Evolutionary conservation across 1,140 invertebrate species (phyloP).

Genomic region (Ceratosolen fusciceps): DNA sequence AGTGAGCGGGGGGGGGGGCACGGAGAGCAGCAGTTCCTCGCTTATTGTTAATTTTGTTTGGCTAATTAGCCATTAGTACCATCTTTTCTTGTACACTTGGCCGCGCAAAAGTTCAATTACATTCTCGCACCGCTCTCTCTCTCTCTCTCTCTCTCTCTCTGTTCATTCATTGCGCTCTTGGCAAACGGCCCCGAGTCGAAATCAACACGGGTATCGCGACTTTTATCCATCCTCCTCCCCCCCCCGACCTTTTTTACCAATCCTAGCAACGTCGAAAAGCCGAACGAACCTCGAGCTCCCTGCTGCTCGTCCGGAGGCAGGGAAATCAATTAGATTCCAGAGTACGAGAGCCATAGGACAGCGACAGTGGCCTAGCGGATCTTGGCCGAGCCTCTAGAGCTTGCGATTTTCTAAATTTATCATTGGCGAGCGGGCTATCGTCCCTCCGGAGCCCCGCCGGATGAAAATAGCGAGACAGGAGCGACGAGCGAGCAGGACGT

Average conservation of each 20-base stretch:
- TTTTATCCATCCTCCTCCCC: not conserved
- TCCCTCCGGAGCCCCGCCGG: not conserved
- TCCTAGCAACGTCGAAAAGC: too few species aligned
- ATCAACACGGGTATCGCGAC: not conserved
- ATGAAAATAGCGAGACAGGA: not conserved
- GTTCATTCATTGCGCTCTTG: not conserved
- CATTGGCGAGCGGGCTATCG: not conserved
- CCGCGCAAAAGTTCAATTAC: not conserved
- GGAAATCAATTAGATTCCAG: not conserved
- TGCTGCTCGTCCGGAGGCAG: not conserved
- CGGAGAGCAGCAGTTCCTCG: too few species aligned
- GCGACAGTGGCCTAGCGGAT: not conserved
- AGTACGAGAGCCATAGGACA: not conserved
- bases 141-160: not conserved
- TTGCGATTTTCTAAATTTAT: not conserved
- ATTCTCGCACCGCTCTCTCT: too few species aligned
- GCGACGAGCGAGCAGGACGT: not conserved
- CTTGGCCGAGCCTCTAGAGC: not conserved
- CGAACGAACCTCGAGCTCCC: too few species aligned
- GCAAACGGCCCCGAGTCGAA: constrained; percentile 11
- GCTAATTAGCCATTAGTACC: constrained; percentile 13
- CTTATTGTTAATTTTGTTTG: too few species aligned
- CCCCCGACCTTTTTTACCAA: too few species aligned
- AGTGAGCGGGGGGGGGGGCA: too few species aligned
- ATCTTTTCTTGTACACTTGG: not conserved